Evolutionary conservation across 2,797 vertebrate genomes (phyloP).

Genomic region (Paratrypauchen microcephalus): DNA sequence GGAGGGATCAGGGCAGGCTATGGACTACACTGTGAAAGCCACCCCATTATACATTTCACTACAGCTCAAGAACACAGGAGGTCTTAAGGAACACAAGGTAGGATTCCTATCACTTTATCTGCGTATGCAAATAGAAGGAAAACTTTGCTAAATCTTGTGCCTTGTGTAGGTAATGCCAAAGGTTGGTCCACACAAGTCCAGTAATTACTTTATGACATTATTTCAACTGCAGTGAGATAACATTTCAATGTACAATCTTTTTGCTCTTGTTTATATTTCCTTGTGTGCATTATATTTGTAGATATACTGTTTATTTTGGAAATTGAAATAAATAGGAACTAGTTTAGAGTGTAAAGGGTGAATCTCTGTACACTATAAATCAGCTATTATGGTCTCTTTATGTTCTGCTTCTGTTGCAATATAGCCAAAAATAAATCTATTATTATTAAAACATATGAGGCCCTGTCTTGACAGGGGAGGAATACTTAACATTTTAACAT

Average conservation of each 20-base stretch:
- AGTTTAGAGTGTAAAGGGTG: background rate
- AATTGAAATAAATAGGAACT: background rate
- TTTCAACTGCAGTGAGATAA: background rate
- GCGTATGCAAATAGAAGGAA: background rate
- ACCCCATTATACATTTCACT: slow-evolving; percentile 2
- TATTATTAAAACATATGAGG: background rate
- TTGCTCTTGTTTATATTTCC: background rate
- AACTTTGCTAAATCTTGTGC: background rate
- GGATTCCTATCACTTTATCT: background rate
- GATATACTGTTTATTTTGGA: background rate
- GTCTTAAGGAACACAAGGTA: slow-evolving; percentile 43
- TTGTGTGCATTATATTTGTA: background rate
- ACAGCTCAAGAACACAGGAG: slow-evolving; percentile 17
- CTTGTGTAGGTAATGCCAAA: slow-evolving; percentile 17
- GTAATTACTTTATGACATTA: slow-evolving; percentile 48
- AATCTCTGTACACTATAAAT: background rate
- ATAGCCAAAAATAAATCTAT: background rate
- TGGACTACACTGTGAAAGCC: slow-evolving; percentile 9
- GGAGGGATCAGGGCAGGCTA: slow-evolving; percentile 30
- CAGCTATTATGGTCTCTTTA: background rate
- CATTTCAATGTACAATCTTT: slow-evolving; percentile 7
- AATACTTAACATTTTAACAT: slow-evolving; percentile 52
- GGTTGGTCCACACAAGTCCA: slow-evolving; percentile 53
- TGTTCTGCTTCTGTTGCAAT: background rate
- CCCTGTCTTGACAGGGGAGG: slow-evolving; percentile 26